These are phyloP conservation scores for Rhinopithecus roxellana DNA, from an alignment of 2,113 vertebrate species.

Conservation along the genomic window DNA sequence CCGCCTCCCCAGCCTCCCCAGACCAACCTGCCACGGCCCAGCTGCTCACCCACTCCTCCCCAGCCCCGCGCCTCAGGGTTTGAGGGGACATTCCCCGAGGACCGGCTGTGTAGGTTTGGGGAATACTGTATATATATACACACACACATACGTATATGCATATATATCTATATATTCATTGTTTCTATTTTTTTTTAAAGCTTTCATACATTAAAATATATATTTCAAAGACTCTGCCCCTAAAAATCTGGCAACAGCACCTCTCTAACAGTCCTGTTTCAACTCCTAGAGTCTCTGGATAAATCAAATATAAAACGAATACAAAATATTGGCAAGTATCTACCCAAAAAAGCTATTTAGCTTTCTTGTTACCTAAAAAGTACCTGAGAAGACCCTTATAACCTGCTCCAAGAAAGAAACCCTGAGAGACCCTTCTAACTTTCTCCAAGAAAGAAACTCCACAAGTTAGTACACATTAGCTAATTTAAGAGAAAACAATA, in stretches of 20 bases:
- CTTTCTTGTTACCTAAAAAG: neutral
- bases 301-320: neutral
- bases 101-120: neutral
- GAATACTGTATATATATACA: neutral
- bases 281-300: neutral
- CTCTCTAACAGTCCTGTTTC: neutral
- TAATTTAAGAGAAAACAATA: neutral
- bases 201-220: neutral
- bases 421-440: neutral
- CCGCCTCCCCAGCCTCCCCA: accelerated
- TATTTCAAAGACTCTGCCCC: neutral
- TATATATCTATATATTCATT: too few relatives aligned
- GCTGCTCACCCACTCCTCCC: accelerated
- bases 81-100: neutral
- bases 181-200: neutral
- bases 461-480: neutral
- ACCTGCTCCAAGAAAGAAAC: too few relatives aligned
- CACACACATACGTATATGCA: too few relatives aligned
- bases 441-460: neutral
- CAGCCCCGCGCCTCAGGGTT: accelerated
- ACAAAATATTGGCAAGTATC: neutral
- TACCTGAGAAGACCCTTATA: neutral
- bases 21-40: accelerated
- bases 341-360: neutral
- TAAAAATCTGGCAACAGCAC: neutral